Evolutionary conservation across 1,140 invertebrate species (phyloP).

Genomic region (Scaptomyza hsui): DNA sequence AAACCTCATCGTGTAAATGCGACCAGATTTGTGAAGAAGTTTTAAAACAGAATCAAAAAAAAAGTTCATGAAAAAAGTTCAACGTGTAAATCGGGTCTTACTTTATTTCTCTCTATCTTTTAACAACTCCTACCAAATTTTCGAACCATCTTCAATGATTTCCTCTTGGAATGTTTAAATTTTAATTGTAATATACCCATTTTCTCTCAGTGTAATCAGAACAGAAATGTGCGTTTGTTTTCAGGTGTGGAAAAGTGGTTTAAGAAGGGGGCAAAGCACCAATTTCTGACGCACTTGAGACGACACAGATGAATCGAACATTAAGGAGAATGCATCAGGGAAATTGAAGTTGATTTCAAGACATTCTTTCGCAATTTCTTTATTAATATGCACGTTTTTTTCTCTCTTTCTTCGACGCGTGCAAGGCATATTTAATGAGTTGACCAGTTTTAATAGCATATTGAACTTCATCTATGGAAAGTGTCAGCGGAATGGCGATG

Average conservation of each 20-base stretch:
- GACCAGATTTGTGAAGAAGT: no score
- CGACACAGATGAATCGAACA: constrained; percentile 15
- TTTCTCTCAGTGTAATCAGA: neutral
- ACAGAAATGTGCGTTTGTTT: constrained; percentile 7
- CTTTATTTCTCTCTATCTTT: no score
- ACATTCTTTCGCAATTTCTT: constrained; percentile 20
- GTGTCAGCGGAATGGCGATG: neutral
- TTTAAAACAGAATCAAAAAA: no score
- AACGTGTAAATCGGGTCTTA: no score
- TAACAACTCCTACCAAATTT: no score
- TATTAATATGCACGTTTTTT: neutral
- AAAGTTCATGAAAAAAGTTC: no score
- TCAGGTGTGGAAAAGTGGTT: neutral
- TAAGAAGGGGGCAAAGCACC: neutral
- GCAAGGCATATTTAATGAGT: constrained; percentile 16
- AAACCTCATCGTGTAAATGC: no score
- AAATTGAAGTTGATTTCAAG: constrained; percentile 7
- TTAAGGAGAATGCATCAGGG: neutral
- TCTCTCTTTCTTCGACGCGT: constrained; percentile 17
- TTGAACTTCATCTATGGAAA: constrained; percentile 5
- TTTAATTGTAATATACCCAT: neutral
- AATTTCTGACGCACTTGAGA: constrained; percentile 36
- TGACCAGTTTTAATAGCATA: neutral
- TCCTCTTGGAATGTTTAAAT: no score
- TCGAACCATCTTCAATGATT: no score